A percentile compares a stretch with the other conserved stretches of the same genome.
Conservation (phyloP, 2,797 vertebrate genomes). For the Diplodus sargus region DNA sequence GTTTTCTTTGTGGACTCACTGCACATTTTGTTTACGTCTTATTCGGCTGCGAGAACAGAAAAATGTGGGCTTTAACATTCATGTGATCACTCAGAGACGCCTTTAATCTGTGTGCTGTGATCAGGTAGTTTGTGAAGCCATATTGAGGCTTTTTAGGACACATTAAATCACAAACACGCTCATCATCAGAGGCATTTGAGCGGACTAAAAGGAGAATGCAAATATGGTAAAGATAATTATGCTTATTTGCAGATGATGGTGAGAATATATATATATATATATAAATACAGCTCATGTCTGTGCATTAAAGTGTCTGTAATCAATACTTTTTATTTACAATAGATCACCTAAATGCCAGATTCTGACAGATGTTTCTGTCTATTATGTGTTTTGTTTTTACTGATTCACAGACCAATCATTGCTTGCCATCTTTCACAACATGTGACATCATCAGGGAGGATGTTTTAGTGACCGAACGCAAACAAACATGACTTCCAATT, state of each 20-base stretch:
- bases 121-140: neutral
- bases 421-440: no score
- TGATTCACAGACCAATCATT: no score
- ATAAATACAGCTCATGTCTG: neutral
- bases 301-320: neutral
- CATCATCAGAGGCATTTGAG: conserved; percentile 1
- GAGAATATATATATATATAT: no score
- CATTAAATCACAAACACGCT: conserved; percentile 4
- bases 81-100: neutral
- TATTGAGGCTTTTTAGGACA: neutral
- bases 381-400: no score
- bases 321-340: neutral
- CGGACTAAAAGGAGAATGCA: neutral
- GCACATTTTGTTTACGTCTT: neutral
- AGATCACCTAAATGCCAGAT: no score
- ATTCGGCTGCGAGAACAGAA: neutral
- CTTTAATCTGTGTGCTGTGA: neutral
- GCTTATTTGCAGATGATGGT: neutral
- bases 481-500: no score
- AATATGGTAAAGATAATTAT: neutral
- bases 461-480: no score
- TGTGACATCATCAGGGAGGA: no score
- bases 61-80: neutral
- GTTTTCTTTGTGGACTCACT: neutral
- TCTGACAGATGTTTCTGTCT: no score